phyloP scores from a whole-genome alignment of 92 coral and sea anemone species.

The Muricea muricata region DNA sequence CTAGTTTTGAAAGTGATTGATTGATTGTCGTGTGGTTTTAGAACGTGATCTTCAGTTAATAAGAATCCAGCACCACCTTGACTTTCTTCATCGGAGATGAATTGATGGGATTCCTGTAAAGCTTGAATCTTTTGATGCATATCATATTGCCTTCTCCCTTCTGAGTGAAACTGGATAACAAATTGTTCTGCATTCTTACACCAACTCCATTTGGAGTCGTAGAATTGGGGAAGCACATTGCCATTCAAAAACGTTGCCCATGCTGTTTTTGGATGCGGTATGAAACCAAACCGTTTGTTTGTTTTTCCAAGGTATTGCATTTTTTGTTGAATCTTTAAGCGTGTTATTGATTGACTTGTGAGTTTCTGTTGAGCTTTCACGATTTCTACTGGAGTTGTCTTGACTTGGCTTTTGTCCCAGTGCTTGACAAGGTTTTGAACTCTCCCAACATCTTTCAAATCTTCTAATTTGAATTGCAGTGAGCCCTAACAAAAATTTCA shows the following conservation, averaged over 20 bases:
- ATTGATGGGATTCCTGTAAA: background rate
- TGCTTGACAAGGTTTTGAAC: no score
- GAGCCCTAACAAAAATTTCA: slow-evolving; percentile 36
- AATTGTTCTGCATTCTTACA: slow-evolving; percentile 53
- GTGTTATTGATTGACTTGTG: background rate
- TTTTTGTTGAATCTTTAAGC: background rate
- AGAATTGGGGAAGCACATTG: slow-evolving; percentile 45
- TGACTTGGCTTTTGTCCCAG: no score
- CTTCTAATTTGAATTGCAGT: slow-evolving; percentile 54
- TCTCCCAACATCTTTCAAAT: slow-evolving; percentile 9
- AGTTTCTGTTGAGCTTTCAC: slow-evolving; percentile 19
- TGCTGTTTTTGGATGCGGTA: slow-evolving; percentile 45
- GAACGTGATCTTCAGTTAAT: background rate
- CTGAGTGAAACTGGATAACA: slow-evolving; percentile 44
- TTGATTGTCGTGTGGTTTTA: background rate
- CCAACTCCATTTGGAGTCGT: slow-evolving; percentile 49
- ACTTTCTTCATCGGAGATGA: background rate
- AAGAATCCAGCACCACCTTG: no score
- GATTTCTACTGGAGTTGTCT: no score
- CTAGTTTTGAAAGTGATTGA: no score
- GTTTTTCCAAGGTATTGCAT: slow-evolving; percentile 40
- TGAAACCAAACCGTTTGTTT: slow-evolving; percentile 44
- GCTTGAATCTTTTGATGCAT: background rate
- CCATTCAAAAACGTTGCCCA: slow-evolving; percentile 57
- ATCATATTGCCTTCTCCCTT: slow-evolving; percentile 62